Evolutionary conservation across 1,140 invertebrate genomes (phyloP).

Genomic region (Tetramorium parvispinum): DNA sequence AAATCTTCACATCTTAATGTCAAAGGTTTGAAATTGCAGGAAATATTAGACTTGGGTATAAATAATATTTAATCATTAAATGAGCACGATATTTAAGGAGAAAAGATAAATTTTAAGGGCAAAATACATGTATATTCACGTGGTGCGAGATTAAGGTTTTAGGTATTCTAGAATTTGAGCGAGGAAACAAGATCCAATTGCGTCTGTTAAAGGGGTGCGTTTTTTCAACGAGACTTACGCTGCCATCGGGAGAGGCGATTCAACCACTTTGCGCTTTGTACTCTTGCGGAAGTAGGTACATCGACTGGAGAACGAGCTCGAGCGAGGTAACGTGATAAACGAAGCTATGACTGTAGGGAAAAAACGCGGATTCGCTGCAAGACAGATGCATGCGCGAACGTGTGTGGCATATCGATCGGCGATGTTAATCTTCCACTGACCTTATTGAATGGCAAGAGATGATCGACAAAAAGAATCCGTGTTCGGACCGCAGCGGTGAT

Average conservation of each 20-base stretch:
- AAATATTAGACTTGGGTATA: background rate
- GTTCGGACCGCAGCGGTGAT: background rate
- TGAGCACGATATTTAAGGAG: background rate
- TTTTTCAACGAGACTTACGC: background rate
- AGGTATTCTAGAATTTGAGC: too few species aligned
- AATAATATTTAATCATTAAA: background rate
- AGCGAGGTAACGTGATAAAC: background rate
- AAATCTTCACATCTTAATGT: background rate
- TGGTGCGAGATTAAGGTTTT: background rate
- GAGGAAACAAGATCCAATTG: background rate
- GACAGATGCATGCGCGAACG: background rate
- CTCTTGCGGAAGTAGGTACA: slow-evolving; percentile 8
- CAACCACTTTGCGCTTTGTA: background rate
- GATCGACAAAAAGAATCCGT: slow-evolving; percentile 1
- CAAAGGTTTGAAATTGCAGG: background rate
- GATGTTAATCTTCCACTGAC: slow-evolving; percentile 43
- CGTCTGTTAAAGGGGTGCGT: background rate
- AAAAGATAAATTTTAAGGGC: background rate
- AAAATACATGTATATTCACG: background rate
- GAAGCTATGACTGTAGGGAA: background rate
- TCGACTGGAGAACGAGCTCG: background rate
- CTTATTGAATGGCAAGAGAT: slow-evolving; percentile 24
- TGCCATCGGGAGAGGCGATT: background rate
- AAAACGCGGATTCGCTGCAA: background rate
- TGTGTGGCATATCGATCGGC: slow-evolving; percentile 25